Evolutionary conservation across 2,888 invertebrate genomes (phyloP).

Genomic region (Thymelicus lineola): DNA sequence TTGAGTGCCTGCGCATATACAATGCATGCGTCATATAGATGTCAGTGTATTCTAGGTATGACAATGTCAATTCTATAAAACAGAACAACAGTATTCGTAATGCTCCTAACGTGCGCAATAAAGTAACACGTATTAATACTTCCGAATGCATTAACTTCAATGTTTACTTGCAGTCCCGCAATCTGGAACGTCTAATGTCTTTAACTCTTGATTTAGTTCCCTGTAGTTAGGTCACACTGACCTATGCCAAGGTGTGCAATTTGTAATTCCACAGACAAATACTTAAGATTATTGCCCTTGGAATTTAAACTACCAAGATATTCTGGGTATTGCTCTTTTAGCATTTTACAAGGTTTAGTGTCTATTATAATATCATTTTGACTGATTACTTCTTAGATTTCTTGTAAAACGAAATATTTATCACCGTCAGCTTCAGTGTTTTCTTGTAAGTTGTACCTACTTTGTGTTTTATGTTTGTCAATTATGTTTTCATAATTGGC

Average conservation of each 20-base stretch:
- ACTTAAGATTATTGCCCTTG: slow-evolving; percentile 11
- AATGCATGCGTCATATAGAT: too few relatives aligned
- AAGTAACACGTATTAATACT: not conserved
- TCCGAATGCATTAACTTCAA: slow-evolving; percentile 8
- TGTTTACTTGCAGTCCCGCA: slow-evolving; percentile 7
- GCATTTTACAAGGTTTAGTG: slow-evolving; percentile 3
- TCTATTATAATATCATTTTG: not conserved
- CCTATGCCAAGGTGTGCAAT: slow-evolving; percentile 15
- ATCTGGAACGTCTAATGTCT: slow-evolving; percentile 12
- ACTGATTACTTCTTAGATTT: too few relatives aligned
- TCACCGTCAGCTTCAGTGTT: too few relatives aligned
- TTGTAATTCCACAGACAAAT: slow-evolving; percentile 10
- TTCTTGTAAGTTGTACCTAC: too few relatives aligned
- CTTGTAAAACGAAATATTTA: too few relatives aligned
- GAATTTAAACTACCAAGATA: slow-evolving; percentile 1
- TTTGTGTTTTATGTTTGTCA: too few relatives aligned
- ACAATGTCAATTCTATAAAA: not conserved
- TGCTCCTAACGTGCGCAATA: too few relatives aligned
- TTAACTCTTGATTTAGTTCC: slow-evolving; percentile 23
- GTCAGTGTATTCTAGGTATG: too few relatives aligned
- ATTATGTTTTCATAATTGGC: too few relatives aligned
- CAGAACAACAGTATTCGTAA: not conserved
- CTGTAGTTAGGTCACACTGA: slow-evolving; percentile 30
- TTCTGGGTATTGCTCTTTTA: slow-evolving; percentile 4
- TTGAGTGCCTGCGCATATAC: too few relatives aligned